Evolutionary conservation across 2,888 invertebrate genomes (phyloP).

Genomic region (Liposcelis brunnea): DNA sequence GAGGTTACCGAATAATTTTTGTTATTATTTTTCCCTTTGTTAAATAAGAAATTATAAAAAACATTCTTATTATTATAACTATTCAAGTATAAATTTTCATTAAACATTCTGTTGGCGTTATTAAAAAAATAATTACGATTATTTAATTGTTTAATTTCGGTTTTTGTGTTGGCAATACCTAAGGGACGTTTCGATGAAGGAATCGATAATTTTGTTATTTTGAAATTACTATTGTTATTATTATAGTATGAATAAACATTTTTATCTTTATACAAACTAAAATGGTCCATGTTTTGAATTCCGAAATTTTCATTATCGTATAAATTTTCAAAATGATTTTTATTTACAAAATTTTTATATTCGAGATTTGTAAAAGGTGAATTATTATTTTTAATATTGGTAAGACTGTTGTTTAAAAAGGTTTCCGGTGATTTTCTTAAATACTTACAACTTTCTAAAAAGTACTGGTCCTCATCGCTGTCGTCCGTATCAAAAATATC

Average conservation of each 20-base stretch:
- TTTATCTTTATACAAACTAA: constrained; percentile 2
- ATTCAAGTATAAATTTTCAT: constrained; percentile 6
- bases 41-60: constrained; percentile 8
- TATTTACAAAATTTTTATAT: constrained; percentile 2
- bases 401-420: constrained; percentile 7
- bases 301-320: background rate
- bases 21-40: constrained; percentile 5
- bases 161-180: constrained; percentile 6
- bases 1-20: constrained; percentile 3
- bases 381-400: constrained; percentile 6
- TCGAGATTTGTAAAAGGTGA: constrained; percentile 4
- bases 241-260: constrained; percentile 5
- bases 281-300: constrained; percentile 3
- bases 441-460: constrained; percentile 1
- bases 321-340: background rate
- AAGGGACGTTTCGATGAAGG: constrained; percentile 6
- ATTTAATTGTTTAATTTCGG: constrained; percentile 7
- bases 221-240: background rate
- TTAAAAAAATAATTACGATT: constrained; percentile 8
- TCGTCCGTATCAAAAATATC: constrained; percentile 7
- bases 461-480: constrained; percentile 2
- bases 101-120: constrained; percentile 8
- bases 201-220: constrained; percentile 5
- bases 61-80: constrained; percentile 7
- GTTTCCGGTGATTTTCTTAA: constrained; percentile 1